Base-by-base conservation (phyloP, 2,888 invertebrate species). In the Apodemia hepburni region DNA sequence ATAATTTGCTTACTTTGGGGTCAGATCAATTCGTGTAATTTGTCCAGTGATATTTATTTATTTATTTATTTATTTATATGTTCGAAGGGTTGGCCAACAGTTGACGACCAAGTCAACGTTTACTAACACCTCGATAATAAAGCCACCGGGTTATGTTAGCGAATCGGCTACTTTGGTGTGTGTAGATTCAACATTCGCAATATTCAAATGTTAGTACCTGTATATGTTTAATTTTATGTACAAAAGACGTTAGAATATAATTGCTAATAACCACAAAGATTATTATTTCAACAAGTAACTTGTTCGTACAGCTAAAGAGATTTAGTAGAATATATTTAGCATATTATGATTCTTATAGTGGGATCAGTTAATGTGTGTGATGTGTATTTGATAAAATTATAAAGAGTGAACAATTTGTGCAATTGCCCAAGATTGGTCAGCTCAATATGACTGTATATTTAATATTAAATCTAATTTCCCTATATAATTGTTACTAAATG, bases 181-280 rank as follows among this genome's bases (percentile, higher is more conserved):
- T 51, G 18, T 51, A 11, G 22, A 12, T 5, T 2, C 51, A 12
- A 51, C 51, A 18, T 22, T 22, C 27, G 27, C 54, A 22, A 22
- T 54, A 27, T 22, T 54, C 42, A 51, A 12, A 15, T 54, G 18
- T 54, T 54, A 54, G 54, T 54, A 54, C 54, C 54, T 54, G 27
- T 27, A 54, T 22, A 54, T 22, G 27, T 22, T 54, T 54, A 54
- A 54, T 54, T 54, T 54, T 54, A 54, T 54, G 54, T 54, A 54
- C 54, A 54, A 54, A 54, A 54, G 54, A 54, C 54, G 22, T 54
- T 54, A 54, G 54, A 54, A 54, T 54, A 12, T 54, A 27, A 27
- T 54, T 22, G 27, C 27, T 22, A 54, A 49, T 49, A 42, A 27
- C 11, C 27, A 27, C 22, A 54, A 27, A 54, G 27, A 54, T 27